Evolutionary conservation across 2,113 vertebrate species (phyloP).

Genomic region (Alethe castanea): DNA sequence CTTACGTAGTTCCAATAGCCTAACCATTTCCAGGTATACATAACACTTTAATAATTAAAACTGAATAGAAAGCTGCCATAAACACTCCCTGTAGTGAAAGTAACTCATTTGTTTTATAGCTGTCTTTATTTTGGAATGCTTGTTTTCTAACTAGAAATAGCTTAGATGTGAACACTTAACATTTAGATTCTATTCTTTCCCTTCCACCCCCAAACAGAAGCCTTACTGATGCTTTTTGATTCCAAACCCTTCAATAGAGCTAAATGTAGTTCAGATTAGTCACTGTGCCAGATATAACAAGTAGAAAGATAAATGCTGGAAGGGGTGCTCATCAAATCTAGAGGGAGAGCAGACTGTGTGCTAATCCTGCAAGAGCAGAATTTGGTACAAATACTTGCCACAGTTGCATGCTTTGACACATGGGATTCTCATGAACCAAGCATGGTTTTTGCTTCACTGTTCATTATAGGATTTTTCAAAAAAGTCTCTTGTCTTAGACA

Average conservation of each 20-base stretch:
- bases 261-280: background rate
- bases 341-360: background rate
- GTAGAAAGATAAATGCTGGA: background rate
- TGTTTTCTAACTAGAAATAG: background rate
- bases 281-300: background rate
- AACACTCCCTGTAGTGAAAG: background rate
- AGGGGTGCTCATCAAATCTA: background rate
- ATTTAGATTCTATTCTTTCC: background rate
- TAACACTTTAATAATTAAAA: background rate
- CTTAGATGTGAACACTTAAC: background rate
- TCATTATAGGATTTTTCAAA: conserved; percentile 23
- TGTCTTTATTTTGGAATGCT: background rate
- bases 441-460: background rate
- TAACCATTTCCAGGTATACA: background rate
- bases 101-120: background rate
- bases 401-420: background rate
- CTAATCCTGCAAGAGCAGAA: background rate
- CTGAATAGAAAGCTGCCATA: background rate
- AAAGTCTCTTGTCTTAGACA: conserved; percentile 75
- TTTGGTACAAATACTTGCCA: background rate
- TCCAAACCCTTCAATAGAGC: background rate
- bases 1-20: background rate
- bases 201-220: background rate
- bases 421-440: background rate
- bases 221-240: background rate